Evolutionary conservation across 2,888 invertebrate species (phyloP).

Genomic region (Polydrusus pterygomalis): DNA sequence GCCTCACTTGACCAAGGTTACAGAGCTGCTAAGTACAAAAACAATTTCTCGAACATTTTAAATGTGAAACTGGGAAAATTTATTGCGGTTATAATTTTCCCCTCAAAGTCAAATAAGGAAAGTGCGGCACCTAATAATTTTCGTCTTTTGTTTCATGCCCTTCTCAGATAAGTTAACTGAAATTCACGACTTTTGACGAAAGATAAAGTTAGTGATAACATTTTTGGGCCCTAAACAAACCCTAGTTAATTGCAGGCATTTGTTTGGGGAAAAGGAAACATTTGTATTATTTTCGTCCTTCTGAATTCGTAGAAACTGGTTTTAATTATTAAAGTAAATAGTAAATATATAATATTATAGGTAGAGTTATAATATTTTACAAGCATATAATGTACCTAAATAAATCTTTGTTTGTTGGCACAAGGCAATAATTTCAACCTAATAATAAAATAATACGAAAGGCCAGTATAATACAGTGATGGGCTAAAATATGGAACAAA

Average conservation of each 20-base stretch:
- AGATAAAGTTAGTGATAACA: conserved; percentile 22
- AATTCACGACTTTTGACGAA: conserved; percentile 28
- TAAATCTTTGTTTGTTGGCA: no score
- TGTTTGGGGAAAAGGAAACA: conserved; percentile 11
- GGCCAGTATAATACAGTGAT: no score
- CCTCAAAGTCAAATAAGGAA: conserved; percentile 13
- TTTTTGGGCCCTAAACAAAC: conserved; percentile 31
- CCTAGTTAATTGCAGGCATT: conserved; percentile 13
- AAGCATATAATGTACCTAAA: not conserved
- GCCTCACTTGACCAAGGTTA: not conserved
- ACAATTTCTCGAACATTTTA: conserved; percentile 1
- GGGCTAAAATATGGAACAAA: no score
- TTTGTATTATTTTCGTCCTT: conserved; percentile 13
- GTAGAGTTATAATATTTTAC: not conserved
- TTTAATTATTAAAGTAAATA: conserved; percentile 25
- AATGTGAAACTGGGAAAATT: conserved; percentile 5
- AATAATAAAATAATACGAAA: no score
- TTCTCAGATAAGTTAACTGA: conserved; percentile 24
- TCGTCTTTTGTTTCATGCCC: conserved; percentile 13
- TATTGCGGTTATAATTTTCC: conserved; percentile 16
- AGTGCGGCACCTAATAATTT: conserved; percentile 32
- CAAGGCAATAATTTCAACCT: no score
- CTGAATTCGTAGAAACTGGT: not conserved
- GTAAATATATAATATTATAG: not conserved
- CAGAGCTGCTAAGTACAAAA: not conserved